Conservation (phyloP, 2,888 invertebrate genomes). For the Lithophane semibrunnea region DNA sequence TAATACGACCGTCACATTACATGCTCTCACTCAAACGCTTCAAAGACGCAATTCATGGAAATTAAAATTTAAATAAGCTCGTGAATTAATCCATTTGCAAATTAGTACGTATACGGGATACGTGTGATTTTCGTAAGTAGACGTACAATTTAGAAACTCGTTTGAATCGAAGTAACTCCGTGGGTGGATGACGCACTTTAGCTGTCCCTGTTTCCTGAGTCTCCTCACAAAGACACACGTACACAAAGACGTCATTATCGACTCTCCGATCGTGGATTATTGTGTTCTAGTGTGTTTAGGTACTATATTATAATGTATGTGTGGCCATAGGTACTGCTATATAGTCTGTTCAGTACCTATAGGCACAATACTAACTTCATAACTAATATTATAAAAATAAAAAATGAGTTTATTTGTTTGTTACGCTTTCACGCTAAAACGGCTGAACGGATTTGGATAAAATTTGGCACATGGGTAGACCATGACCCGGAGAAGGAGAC, state of each 20-base stretch:
- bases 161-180: constrained; percentile 37
- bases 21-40: constrained; percentile 19
- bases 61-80: constrained; percentile 55
- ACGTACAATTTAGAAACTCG: constrained; percentile 31
- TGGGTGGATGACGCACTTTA: constrained; percentile 64
- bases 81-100: constrained; percentile 56
- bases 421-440: too few relatives aligned
- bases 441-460: too few relatives aligned
- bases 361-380: neutral
- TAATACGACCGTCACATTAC: constrained; percentile 59
- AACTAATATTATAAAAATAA: too few relatives aligned
- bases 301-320: constrained; percentile 56
- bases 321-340: neutral
- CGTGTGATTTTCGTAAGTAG: constrained; percentile 47
- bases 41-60: constrained; percentile 36
- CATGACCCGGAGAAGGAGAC: too few relatives aligned
- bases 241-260: constrained; percentile 79
- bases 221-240: constrained; percentile 78
- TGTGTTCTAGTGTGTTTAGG: constrained; percentile 74
- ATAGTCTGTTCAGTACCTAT: neutral
- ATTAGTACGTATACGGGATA: constrained; percentile 30
- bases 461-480: too few relatives aligned
- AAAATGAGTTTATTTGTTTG: too few relatives aligned
- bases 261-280: constrained; percentile 76
- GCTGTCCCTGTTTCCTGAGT: constrained; percentile 64